These are phyloP conservation scores for Poicephalus meyeri DNA, from an alignment of 2,113 vertebrate species.

Conservation along the genomic window DNA sequence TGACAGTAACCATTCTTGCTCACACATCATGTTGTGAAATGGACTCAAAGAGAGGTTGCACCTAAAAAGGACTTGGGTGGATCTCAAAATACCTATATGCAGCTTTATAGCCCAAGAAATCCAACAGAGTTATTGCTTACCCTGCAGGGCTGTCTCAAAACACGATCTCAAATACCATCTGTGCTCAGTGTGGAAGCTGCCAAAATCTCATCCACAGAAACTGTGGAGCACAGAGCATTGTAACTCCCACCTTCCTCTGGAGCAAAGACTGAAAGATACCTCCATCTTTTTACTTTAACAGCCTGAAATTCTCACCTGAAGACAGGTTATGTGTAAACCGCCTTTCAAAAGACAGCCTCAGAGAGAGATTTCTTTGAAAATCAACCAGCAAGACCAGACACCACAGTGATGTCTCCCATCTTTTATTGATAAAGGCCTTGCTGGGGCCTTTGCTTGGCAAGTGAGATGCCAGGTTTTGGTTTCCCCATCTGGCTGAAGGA, in stretches of 20 bases:
- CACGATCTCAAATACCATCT: conserved; percentile 22
- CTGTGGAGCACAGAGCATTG: neutral
- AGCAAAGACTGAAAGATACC: neutral
- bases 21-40: neutral
- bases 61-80: neutral
- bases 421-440: accelerated
- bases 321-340: neutral
- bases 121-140: neutral
- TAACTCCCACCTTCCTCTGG: neutral
- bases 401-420: neutral
- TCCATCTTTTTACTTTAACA: neutral
- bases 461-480: neutral
- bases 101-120: neutral
- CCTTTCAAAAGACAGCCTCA: neutral
- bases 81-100: neutral
- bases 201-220: neutral
- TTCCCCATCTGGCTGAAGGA: neutral
- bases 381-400: neutral
- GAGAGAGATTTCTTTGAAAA: neutral
- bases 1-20: neutral
- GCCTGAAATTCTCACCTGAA: neutral
- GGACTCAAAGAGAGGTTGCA: neutral
- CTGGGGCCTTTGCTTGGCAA: neutral
- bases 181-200: neutral
- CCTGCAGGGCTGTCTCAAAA: neutral